Base-by-base conservation (phyloP, 1,140 invertebrate genomes). In the Nephotettix cincticeps region DNA sequence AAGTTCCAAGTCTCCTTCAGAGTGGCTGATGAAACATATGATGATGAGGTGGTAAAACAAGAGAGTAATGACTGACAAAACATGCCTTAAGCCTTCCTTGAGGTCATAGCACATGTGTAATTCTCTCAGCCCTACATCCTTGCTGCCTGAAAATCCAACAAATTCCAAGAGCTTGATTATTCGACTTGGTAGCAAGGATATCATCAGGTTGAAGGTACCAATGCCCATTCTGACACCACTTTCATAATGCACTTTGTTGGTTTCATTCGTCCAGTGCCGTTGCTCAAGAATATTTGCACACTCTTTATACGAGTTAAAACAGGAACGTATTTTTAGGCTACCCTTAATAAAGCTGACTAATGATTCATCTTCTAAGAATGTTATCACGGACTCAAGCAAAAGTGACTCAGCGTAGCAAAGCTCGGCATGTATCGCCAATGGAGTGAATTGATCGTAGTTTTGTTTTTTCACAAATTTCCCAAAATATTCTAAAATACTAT, bases 131-230 rank as follows among this genome's bases (percentile, higher is more conserved):
- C 95, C 95, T 70, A 86, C 81, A 72, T 84, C 83, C 91, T 95
- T 93, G 79, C 94, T 93, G 19, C 95, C 94, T 30, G 93, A 93
- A 81, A 98, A 98, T 36, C 96, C 96, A 76, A 98, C 94, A 81
- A 98, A 97, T 81, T 98, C 94, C 27, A 99, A 81, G 29, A 99
- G 79, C 79, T 94, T 94, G 71, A 97, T 89, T 43, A 98, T 86
- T 77, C 90, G 88, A 19, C 86, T 86, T 0, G 96, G 97, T 64
- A 99, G 82, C 74, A 96, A 82, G 0, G 96, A 97, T 66, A 99
- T 94, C 91, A 98, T 94, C 80, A 98, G 82, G 83, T 97, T 97
- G 81, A 98, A 98, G 6, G 92, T 89, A n/a, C 96, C 96, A 67
- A 95, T 88, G 0, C 96, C 96, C 87, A 97, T 92, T 43, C 91